phyloP scores from a whole-genome alignment of 2,888 invertebrate genomes.

The Nudaria mundana region DNA sequence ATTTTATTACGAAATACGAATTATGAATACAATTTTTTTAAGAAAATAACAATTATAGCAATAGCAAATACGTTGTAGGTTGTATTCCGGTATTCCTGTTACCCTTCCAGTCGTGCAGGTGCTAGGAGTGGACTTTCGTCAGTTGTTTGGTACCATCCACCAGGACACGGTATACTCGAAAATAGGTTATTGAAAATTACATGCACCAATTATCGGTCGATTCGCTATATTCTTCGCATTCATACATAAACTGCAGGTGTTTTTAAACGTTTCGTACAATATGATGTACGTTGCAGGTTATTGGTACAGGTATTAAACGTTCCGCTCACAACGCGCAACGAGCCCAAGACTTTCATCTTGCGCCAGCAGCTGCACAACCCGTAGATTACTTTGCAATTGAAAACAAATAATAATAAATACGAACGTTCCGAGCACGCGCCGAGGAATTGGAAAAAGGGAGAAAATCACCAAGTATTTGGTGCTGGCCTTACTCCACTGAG shows the following conservation, averaged over 20 bases:
- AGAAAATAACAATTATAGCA: too few species aligned
- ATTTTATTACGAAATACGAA: too few species aligned
- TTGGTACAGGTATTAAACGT: conserved; percentile 1
- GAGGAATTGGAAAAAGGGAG: conserved; percentile 69
- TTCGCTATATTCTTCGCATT: too few species aligned
- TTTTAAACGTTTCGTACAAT: neutral
- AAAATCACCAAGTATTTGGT: conserved; percentile 49
- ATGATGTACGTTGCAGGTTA: conserved; percentile 3
- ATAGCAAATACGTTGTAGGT: too few species aligned
- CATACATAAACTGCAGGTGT: neutral
- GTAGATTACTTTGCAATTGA: conserved; percentile 78
- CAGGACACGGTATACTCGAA: too few species aligned
- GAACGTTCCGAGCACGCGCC: conserved; percentile 55
- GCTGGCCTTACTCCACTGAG: conserved; percentile 42
- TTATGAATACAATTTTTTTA: too few species aligned
- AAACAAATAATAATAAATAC: conserved; percentile 80
- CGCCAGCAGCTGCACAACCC: conserved; percentile 65
- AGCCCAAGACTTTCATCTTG: conserved; percentile 44
- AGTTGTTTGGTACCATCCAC: too few species aligned
- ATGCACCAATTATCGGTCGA: neutral
- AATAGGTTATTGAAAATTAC: neutral
- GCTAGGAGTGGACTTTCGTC: too few species aligned
- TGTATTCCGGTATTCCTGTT: too few species aligned
- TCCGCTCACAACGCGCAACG: conserved; percentile 11
- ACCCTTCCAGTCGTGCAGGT: too few species aligned